Conservation (phyloP, 2,888 invertebrate genomes). For the Eupelmus urozonus region DNA sequence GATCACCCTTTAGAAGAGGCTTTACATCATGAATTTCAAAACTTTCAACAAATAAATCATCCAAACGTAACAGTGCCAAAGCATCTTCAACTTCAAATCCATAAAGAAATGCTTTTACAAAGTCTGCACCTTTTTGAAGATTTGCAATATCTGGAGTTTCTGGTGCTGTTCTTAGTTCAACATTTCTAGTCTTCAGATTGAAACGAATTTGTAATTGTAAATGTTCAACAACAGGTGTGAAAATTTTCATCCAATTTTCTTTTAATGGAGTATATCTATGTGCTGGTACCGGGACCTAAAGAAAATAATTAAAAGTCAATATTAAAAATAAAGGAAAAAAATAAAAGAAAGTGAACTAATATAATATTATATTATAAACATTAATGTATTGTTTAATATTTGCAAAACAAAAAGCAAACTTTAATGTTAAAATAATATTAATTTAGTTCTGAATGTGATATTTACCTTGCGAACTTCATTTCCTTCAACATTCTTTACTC, state of each 20-base stretch:
- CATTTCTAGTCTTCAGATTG: conserved; percentile 93
- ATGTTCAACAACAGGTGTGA: conserved; percentile 97
- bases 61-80: conserved; percentile 93
- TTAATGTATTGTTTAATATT: background rate
- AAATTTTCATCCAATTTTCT: conserved; percentile 98
- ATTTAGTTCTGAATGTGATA: background rate
- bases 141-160: conserved; percentile 92
- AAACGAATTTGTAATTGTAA: conserved; percentile 95
- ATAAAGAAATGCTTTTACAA: conserved; percentile 96
- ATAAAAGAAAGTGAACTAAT: background rate
- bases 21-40: conserved; percentile 99
- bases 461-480: conserved; percentile 71
- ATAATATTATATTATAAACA: conserved; percentile 14
- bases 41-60: conserved; percentile 97
- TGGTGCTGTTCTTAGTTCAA: conserved; percentile 86
- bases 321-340: background rate
- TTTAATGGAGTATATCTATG: conserved; percentile 96
- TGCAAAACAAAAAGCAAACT: conserved; percentile 14
- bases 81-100: conserved; percentile 99
- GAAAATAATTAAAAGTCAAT: conserved; percentile 53
- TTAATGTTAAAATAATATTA: background rate
- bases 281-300: conserved; percentile 88
- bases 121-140: conserved; percentile 98
- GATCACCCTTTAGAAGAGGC: conserved; percentile 92
- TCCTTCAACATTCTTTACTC: conserved; percentile 66